A percentile compares a stretch with the other conserved stretches of the same genome.
phyloP scores from a whole-genome alignment of 2,888 invertebrate species.

The Pterostichus niger region DNA sequence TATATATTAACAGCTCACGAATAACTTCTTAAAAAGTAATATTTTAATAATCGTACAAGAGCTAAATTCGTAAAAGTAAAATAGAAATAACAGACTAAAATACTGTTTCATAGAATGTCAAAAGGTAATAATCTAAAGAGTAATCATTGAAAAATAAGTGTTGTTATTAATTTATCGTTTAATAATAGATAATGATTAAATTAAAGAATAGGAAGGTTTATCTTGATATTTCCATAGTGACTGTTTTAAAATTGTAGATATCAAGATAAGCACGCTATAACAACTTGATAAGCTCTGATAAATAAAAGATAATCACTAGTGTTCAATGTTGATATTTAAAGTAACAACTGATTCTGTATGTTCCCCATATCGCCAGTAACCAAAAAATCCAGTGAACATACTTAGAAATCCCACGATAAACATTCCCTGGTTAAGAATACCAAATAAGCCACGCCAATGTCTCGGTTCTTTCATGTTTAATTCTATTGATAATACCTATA shows the following conservation, averaged over 20 bases:
- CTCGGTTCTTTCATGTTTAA: background rate
- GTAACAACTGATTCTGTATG: background rate
- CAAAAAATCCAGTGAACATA: background rate
- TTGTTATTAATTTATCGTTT: background rate
- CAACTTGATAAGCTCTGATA: background rate
- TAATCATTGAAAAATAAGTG: background rate
- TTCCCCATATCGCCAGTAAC: constrained; percentile 17
- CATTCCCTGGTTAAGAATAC: background rate
- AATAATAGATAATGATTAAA: background rate
- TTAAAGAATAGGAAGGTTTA: background rate
- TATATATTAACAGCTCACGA: no score
- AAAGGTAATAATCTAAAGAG: no score
- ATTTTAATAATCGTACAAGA: no score
- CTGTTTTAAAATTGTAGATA: background rate
- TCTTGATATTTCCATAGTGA: no score
- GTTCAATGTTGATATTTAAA: background rate
- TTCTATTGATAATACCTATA: constrained; percentile 1
- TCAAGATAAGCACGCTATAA: background rate
- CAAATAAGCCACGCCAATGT: background rate
- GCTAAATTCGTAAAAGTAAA: no score
- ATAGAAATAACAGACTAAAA: no score
- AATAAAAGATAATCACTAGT: background rate
- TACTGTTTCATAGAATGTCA: no score
- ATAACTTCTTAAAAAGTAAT: no score
- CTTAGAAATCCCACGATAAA: background rate